These are phyloP conservation scores for Urocolius indicus DNA, from an alignment of 2,113 vertebrate genomes.

Conservation along the genomic window DNA sequence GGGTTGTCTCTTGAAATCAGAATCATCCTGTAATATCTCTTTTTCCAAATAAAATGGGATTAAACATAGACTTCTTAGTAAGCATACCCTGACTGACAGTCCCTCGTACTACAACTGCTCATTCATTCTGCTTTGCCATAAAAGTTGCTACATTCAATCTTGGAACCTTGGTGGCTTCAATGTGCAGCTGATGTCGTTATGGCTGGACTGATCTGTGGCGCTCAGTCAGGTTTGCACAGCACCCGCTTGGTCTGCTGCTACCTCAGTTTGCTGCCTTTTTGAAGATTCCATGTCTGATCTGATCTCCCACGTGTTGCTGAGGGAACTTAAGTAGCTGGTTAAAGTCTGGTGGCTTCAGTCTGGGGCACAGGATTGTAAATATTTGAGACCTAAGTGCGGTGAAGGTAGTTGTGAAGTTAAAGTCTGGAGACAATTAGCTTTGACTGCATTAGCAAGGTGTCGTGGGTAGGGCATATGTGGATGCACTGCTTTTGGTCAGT, in stretches of 20 bases:
- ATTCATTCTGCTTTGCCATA: neutral
- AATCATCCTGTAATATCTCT: neutral
- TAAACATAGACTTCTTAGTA: neutral
- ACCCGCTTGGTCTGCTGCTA: neutral
- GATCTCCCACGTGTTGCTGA: neutral
- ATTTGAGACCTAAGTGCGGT: neutral
- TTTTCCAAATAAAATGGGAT: constrained; percentile 28
- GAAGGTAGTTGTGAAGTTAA: neutral
- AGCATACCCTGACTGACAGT: neutral
- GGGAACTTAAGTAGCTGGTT: neutral
- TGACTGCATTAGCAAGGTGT: neutral
- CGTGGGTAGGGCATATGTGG: neutral
- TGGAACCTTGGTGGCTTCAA: neutral
- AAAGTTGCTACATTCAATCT: neutral
- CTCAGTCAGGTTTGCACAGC: neutral
- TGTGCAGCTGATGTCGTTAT: neutral
- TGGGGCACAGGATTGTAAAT: neutral
- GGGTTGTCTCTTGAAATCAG: constrained; percentile 37
- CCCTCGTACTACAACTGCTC: neutral
- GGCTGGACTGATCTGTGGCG: fast-evolving
- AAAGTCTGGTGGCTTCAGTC: neutral
- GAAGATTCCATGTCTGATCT: neutral
- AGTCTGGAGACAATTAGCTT: neutral
- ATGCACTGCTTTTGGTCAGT: neutral
- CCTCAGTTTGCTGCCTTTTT: neutral